Percentiles rank a stretch among this genome's conserved stretches.
Evolutionary conservation across 2,888 invertebrate species (phyloP).

Genomic region (Chromoteleia sp.): DNA sequence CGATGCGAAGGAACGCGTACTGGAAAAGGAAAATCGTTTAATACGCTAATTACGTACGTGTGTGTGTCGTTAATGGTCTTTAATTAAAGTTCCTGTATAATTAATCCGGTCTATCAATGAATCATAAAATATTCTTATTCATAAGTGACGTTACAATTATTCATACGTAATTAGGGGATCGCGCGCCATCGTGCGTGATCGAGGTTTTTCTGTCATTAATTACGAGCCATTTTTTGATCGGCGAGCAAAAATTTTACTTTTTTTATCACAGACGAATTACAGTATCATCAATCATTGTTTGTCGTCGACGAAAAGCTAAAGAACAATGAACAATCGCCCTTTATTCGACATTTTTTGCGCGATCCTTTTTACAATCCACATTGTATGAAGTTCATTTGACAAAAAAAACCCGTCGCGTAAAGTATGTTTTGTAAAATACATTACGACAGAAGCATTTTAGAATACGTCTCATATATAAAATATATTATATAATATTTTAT

Average conservation of each 20-base stretch:
- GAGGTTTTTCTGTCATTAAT: constrained; percentile 13
- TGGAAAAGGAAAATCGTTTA: constrained; percentile 37
- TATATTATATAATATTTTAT: too few species aligned
- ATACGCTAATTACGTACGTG: constrained; percentile 39
- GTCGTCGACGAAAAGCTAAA: constrained; percentile 7
- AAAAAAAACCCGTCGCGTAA: too few species aligned
- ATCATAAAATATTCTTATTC: constrained; percentile 35
- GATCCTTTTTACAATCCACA: not conserved
- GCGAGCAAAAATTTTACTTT: constrained; percentile 7
- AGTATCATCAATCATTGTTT: constrained; percentile 34
- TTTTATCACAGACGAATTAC: constrained; percentile 32
- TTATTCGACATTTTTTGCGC: constrained; percentile 11
- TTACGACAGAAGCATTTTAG: too few species aligned
- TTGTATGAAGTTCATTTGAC: too few species aligned
- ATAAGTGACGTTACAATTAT: constrained; percentile 18
- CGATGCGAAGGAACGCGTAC: constrained; percentile 22
- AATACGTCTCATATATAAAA: not conserved
- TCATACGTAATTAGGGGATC: constrained; percentile 25
- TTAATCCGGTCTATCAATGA: constrained; percentile 43
- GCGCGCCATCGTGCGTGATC: constrained; percentile 22
- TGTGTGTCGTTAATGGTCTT: constrained; percentile 29
- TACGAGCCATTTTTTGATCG: constrained; percentile 14
- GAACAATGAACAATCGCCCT: constrained; percentile 34
- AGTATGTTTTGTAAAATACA: too few species aligned
- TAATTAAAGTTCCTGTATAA: constrained; percentile 52